Percentiles rank a stretch among this genome's conserved stretches.
Conservation (phyloP, 2,888 invertebrate species). For the Charanyca ferruginea region DNA sequence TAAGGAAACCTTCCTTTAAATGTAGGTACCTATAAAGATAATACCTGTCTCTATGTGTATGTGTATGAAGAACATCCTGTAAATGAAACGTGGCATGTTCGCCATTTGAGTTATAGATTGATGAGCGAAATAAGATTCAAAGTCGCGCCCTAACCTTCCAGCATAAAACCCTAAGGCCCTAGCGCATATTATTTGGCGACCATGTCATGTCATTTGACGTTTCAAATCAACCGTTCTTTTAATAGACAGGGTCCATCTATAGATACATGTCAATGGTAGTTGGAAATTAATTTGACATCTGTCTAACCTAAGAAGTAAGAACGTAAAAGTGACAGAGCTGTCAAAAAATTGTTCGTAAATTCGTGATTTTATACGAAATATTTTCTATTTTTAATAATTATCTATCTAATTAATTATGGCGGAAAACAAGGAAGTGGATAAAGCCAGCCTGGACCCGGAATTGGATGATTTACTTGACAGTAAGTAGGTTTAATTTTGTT, state of each 20-base stretch:
- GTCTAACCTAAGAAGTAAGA: slow-evolving; percentile 23
- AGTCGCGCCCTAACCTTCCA: no score
- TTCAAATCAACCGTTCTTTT: not conserved
- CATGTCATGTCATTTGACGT: no score
- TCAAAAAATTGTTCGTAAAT: slow-evolving; percentile 50
- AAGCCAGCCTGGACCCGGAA: slow-evolving; percentile 92
- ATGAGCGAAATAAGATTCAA: no score
- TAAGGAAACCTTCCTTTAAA: no score
- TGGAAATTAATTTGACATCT: not conserved
- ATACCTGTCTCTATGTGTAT: no score
- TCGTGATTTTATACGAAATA: slow-evolving; percentile 47
- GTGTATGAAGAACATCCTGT: no score
- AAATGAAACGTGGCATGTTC: no score
- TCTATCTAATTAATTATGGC: slow-evolving; percentile 77
- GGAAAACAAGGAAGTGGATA: slow-evolving; percentile 81
- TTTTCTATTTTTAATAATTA: slow-evolving; percentile 59
- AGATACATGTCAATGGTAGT: not conserved
- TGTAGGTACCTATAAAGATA: no score
- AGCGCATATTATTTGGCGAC: no score
- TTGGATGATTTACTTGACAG: slow-evolving; percentile 94
- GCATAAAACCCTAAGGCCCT: no score
- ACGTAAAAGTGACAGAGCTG: slow-evolving; percentile 9
- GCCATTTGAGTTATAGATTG: no score
- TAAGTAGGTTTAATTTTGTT: slow-evolving; percentile 83
- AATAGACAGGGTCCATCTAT: not conserved